phyloP scores from a whole-genome alignment of 2,113 vertebrate genomes.

The Menura novaehollandiae region DNA sequence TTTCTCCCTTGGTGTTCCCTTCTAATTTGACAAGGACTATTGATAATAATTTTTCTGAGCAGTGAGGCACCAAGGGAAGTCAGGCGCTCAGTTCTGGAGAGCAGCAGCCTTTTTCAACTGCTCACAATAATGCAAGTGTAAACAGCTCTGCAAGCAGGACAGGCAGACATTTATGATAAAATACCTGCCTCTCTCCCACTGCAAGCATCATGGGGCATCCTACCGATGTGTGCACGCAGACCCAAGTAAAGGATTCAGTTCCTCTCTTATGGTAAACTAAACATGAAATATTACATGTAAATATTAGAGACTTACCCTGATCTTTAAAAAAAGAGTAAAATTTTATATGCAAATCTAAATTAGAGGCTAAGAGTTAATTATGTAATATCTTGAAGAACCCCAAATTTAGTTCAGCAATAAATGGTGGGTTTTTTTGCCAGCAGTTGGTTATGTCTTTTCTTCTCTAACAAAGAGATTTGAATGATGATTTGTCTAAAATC shows the following conservation, averaged over 20 bases:
- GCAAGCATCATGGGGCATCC: neutral
- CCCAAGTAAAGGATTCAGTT: neutral
- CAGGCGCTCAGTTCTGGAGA: neutral
- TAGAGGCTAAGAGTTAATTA: neutral
- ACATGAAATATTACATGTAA: neutral
- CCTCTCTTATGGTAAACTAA: neutral
- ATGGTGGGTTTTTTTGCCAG: neutral
- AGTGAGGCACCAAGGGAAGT: neutral
- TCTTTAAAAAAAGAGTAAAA: neutral
- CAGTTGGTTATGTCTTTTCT: neutral
- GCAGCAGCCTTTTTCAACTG: neutral
- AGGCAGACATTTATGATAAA: neutral
- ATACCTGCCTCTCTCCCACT: neutral
- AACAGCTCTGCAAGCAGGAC: neutral
- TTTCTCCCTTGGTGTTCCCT: neutral
- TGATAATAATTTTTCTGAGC: neutral
- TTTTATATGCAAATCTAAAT: neutral
- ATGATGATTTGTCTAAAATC: neutral
- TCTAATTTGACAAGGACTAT: neutral
- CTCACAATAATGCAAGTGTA: neutral
- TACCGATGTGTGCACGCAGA: neutral
- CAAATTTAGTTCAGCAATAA: neutral
- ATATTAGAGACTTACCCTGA: neutral
- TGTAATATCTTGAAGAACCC: neutral
- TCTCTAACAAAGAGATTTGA: neutral